Conservation (phyloP, 2,113 vertebrate species). For the Ctenomys sociabilis region DNA sequence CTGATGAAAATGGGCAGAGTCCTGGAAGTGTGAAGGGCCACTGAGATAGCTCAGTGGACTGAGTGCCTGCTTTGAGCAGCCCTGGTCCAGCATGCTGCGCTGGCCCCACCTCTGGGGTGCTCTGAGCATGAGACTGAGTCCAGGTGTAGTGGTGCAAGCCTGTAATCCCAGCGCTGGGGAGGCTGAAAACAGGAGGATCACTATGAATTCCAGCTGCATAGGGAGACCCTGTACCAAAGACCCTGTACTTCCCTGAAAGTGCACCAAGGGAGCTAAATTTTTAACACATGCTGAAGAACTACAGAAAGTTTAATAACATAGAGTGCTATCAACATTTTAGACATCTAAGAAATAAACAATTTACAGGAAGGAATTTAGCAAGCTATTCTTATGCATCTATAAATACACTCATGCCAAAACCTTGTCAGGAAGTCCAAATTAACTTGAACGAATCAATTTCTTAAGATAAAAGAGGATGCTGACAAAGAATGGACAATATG, state of each 20-base stretch:
- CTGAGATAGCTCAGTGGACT: too few relatives aligned
- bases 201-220: too few relatives aligned
- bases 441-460: not conserved
- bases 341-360: not conserved
- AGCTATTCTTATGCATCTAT: not conserved
- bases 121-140: too few relatives aligned
- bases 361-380: not conserved
- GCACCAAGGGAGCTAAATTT: not conserved
- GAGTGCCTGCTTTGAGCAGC: too few relatives aligned
- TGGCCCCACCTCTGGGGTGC: too few relatives aligned
- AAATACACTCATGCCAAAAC: not conserved
- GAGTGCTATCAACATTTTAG: not conserved
- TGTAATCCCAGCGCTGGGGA: too few relatives aligned
- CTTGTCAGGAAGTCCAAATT: not conserved
- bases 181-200: too few relatives aligned
- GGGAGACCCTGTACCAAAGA: too few relatives aligned
- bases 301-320: slow-evolving; percentile 4
- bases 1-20: not conserved
- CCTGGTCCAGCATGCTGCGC: too few relatives aligned
- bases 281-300: not conserved
- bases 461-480: slow-evolving; percentile 9
- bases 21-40: not conserved
- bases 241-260: not conserved
- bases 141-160: too few relatives aligned
- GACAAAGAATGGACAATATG: not conserved